Evolutionary conservation across 30 jellyfish, hydroid and myxozoan species (phyloP).

Genomic region (Hydractinia symbiolongicarpus): DNA sequence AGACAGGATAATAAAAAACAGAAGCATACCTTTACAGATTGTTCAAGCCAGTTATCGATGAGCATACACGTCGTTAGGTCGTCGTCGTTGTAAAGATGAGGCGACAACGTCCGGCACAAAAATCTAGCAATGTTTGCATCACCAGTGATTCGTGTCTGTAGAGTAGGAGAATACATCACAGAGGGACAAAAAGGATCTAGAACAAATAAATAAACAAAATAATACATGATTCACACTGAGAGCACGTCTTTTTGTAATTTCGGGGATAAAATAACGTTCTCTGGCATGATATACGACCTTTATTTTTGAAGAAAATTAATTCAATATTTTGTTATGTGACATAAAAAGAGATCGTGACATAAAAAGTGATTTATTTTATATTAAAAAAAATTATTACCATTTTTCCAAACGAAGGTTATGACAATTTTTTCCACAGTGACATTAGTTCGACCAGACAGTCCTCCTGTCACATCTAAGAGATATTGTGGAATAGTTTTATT

Average conservation of each 20-base stretch:
- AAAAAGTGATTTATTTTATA: too few relatives aligned
- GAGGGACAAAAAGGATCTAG: conserved; percentile 83
- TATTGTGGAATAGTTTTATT: not conserved
- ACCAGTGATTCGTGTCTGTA: conserved; percentile 72
- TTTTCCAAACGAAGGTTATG: conserved; percentile 63
- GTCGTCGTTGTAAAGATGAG: conserved; percentile 56
- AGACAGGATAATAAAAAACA: not conserved
- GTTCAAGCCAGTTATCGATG: conserved; percentile 52
- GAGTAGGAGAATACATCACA: conserved; percentile 60
- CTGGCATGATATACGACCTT: not conserved
- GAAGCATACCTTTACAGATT: conserved; percentile 50
- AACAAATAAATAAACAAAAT: not conserved
- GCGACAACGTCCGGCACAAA: conserved; percentile 61
- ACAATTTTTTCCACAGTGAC: conserved; percentile 3
- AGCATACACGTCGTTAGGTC: conserved; percentile 30
- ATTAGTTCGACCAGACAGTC: conserved; percentile 11
- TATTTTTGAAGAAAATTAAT: not conserved
- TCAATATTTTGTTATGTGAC: too few relatives aligned
- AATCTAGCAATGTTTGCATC: conserved; percentile 79
- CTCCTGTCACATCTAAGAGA: not conserved
- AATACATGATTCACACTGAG: not conserved
- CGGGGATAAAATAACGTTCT: not conserved
- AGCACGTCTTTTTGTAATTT: not conserved
- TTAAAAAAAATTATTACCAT: conserved; percentile 32
- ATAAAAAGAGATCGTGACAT: too few relatives aligned